phyloP scores from a whole-genome alignment of 2,797 vertebrate species.

The Potorous gilbertii region DNA sequence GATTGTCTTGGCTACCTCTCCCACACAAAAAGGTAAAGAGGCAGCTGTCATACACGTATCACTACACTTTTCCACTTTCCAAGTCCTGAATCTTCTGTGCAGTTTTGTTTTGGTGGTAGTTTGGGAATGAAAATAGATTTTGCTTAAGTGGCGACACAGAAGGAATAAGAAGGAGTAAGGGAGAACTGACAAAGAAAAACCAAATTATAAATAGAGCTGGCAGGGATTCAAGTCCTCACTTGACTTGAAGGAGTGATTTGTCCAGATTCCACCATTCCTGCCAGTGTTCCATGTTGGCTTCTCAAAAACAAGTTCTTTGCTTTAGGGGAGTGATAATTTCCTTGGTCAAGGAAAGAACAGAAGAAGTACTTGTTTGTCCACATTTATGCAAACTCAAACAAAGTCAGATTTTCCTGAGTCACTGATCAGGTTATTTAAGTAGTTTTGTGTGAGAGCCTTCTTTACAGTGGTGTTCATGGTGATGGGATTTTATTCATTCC shows the following conservation, averaged over 20 bases:
- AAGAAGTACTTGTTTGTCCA: constrained; percentile 28
- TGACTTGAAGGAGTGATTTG: not conserved
- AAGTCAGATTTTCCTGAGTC: constrained; percentile 3
- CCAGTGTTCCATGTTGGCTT: not conserved
- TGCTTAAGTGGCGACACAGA: not conserved
- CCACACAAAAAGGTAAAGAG: not conserved
- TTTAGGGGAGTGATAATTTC: constrained; percentile 9
- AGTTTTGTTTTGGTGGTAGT: not conserved
- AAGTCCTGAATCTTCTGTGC: not conserved
- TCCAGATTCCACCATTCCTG: not conserved
- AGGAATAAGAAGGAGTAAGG: constrained; percentile 23
- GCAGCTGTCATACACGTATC: not conserved
- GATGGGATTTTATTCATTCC: not conserved
- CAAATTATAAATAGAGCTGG: not conserved
- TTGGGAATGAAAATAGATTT: constrained; percentile 34
- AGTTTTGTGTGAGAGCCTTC: not conserved
- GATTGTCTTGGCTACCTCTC: not conserved
- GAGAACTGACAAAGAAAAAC: not conserved
- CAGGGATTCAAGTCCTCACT: not conserved
- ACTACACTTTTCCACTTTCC: not conserved
- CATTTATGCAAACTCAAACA: constrained; percentile 33
- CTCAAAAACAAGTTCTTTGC: not conserved
- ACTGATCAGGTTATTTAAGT: constrained; percentile 38
- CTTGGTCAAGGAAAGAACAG: constrained; percentile 2
- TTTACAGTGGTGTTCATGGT: not conserved